phyloP scores from a whole-genome alignment of 2,888 invertebrate species.

The Metallyticus violacea region DNA sequence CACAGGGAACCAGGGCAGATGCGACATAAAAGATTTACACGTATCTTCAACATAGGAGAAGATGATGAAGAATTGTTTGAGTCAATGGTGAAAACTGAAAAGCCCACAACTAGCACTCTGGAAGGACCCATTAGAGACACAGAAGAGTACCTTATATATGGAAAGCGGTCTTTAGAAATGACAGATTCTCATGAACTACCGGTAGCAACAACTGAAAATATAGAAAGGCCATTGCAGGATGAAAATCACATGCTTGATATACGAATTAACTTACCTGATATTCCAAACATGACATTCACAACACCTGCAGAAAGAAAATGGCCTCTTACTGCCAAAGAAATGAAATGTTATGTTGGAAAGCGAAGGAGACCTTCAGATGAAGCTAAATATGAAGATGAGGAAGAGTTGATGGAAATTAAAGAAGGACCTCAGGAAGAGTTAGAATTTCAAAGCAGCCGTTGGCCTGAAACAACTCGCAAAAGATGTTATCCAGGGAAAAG shows the following conservation, averaged over 20 bases:
- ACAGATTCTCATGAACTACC: background rate
- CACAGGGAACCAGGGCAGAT: background rate
- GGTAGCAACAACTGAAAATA: background rate
- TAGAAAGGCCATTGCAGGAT: background rate
- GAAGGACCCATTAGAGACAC: background rate
- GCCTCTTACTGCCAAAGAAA: background rate
- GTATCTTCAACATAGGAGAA: background rate
- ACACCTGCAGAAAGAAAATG: background rate
- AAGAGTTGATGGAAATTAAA: background rate
- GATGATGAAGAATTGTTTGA: background rate
- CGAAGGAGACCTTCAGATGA: background rate
- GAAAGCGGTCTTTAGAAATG: background rate
- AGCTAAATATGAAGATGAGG: background rate
- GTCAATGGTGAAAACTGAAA: background rate
- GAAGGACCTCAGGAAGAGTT: background rate
- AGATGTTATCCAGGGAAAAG: background rate
- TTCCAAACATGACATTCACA: background rate
- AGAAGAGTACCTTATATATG: background rate
- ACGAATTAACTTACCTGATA: background rate
- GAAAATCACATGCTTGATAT: background rate
- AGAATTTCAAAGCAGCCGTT: background rate
- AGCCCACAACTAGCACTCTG: background rate
- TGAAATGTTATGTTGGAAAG: background rate
- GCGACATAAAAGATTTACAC: background rate
- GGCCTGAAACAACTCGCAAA: background rate